Conservation (phyloP, 2,113 vertebrate genomes). For the Alligator mississippiensis region DNA sequence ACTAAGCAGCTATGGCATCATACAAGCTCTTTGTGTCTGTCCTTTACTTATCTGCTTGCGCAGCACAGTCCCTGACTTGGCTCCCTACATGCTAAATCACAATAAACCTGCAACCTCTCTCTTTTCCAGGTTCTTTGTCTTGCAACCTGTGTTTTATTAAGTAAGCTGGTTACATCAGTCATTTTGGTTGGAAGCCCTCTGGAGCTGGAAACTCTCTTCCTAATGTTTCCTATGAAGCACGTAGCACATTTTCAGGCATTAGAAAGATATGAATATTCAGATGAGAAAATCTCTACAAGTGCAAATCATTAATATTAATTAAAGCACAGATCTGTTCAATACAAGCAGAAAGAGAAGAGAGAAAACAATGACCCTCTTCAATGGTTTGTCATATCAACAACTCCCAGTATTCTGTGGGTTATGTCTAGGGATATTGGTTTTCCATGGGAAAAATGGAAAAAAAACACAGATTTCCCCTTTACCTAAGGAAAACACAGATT, state of each 20-base stretch:
- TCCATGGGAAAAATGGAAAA: too few species aligned
- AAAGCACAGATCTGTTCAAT: not conserved
- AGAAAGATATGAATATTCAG: not conserved
- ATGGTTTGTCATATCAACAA: not conserved
- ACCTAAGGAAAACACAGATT: too few species aligned
- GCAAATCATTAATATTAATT: not conserved
- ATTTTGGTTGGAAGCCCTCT: not conserved
- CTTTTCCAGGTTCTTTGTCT: not conserved
- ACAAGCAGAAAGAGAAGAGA: not conserved
- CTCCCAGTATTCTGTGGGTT: too few species aligned
- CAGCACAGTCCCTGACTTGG: rapidly evolving
- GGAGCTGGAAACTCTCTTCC: not conserved
- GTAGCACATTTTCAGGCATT: not conserved
- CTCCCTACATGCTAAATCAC: not conserved
- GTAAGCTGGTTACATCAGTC: not conserved
- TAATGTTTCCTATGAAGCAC: not conserved
- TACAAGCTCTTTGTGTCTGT: not conserved
- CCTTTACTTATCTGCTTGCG: not conserved
- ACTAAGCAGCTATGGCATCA: not conserved
- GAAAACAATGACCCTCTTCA: not conserved
- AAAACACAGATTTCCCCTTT: too few species aligned
- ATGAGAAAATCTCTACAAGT: not conserved
- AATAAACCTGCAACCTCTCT: not conserved
- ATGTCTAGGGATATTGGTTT: too few species aligned
- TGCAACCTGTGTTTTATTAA: too few species aligned